Evolutionary conservation across 2,113 vertebrate genomes (phyloP), one percentile per base, ranked within the genome.

Genomic region (Xenus cinereus): DNA sequence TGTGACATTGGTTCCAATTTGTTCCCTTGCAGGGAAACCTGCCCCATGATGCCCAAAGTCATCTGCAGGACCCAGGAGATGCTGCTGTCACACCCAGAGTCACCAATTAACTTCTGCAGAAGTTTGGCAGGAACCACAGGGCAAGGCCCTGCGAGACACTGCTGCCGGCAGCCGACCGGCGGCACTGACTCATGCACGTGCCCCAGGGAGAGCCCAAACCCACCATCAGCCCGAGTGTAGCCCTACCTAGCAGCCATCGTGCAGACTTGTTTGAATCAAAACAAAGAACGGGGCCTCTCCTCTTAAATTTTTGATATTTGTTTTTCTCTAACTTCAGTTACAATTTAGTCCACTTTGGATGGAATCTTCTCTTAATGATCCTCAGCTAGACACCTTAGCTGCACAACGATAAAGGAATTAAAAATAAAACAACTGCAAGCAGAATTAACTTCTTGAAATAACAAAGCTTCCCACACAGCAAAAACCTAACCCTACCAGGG

Each of bases 171-270:
- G 45, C 39, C 3, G 6, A 4, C 14, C 4, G 3, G 35, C 24
- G 39, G 22, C 22, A 14, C 21, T 3, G 6, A 22, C 67, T 79
- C 62, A 15, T 4, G 23, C 53, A 35, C 23, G 10, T 7, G 4
- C 7, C 19, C 32, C 64, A 50, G 48, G 35, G 20, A 77, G 45
- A 87, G 28, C 33, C 15, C 26, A 27, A 62, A 69, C 20, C 28
- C 64, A 74, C 17, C 59, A 43, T 2, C 5, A 77, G n/a, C 8
- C 68, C 3, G 0, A 81, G 69, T 4, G 12, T n/a, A 88, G 41
- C 35, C 22, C 33, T 39, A 13, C 0, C 0, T 22, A 7, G 39
- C 32, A 74, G 33, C 32, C 2, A 0, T 37, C 9, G 1, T 4
- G 41, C 0, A 0, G 51, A 72, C 16, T 15, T 39, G 9, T 6